Evolutionary conservation across 2,113 vertebrate species (phyloP).

Genomic region (Amblyopsis rosae): DNA sequence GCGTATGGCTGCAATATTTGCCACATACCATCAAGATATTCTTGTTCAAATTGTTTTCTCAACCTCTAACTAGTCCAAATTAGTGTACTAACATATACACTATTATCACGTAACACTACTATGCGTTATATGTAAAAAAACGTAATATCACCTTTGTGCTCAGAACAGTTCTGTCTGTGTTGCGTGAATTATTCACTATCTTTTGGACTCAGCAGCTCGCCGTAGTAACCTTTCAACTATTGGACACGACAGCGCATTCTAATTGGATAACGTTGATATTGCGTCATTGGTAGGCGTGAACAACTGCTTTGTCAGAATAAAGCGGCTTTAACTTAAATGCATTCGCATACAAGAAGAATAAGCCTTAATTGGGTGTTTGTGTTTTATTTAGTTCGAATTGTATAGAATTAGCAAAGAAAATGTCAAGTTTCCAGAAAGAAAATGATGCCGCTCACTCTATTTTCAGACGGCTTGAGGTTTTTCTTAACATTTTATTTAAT

Average conservation of each 20-base stretch:
- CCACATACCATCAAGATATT: neutral
- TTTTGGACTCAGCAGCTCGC: constrained; percentile 36
- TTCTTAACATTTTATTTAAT: constrained; percentile 18
- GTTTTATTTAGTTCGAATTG: neutral
- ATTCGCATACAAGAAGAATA: neutral
- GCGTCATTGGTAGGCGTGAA: constrained; percentile 20
- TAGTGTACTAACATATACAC: neutral
- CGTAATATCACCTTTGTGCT: constrained; percentile 10
- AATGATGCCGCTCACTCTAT: constrained; percentile 69
- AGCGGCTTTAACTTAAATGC: neutral
- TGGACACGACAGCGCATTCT: constrained; percentile 75
- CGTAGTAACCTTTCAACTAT: constrained; percentile 61
- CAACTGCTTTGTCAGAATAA: constrained; percentile 7
- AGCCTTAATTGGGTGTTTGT: too few species aligned
- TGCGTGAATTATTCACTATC: too few species aligned
- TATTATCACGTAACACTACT: neutral
- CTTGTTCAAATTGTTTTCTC: neutral
- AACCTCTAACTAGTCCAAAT: too few species aligned
- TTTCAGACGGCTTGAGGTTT: constrained; percentile 72
- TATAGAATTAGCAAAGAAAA: constrained; percentile 26
- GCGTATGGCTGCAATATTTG: neutral
- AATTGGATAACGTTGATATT: constrained; percentile 29
- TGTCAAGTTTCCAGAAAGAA: constrained; percentile 70
- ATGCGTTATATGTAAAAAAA: neutral
- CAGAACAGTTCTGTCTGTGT: neutral